A percentile compares a stretch with the other conserved stretches of the same genome.
Evolutionary conservation across 2,113 vertebrate species (phyloP).

Genomic region (Oophaga pumilio): DNA sequence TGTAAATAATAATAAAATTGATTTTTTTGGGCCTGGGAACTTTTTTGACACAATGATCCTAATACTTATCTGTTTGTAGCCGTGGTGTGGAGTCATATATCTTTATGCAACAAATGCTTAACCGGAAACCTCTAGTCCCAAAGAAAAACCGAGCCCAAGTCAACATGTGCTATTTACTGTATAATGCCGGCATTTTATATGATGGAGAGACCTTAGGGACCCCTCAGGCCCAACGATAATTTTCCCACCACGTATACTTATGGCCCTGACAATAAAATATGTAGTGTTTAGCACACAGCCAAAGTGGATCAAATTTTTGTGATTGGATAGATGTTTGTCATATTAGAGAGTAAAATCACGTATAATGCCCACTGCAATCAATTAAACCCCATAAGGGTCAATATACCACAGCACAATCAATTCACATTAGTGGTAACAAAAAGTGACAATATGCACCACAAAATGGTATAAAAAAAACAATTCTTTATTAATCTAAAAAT

Average conservation of each 20-base stretch:
- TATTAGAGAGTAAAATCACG: neutral
- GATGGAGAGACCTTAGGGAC: neutral
- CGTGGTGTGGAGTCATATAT: neutral
- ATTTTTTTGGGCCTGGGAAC: neutral
- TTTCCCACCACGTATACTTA: neutral
- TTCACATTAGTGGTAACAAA: no score
- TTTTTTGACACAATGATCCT: neutral
- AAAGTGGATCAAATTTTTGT: neutral
- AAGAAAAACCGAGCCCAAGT: neutral
- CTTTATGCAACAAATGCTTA: neutral
- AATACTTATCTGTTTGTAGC: neutral
- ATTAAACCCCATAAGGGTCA: no score
- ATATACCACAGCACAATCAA: no score
- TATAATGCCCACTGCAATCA: no score
- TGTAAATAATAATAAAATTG: neutral
- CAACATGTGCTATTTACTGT: no score
- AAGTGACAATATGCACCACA: no score
- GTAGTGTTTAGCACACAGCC: no score
- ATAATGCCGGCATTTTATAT: neutral
- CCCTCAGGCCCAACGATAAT: neutral
- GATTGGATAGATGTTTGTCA: neutral
- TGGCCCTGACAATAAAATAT: neutral
- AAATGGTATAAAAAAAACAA: no score
- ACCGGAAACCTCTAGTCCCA: neutral
- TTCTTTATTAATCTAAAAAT: no score